phyloP scores from a whole-genome alignment of 2,797 vertebrate species.

The Lutjanus campechanus region DNA sequence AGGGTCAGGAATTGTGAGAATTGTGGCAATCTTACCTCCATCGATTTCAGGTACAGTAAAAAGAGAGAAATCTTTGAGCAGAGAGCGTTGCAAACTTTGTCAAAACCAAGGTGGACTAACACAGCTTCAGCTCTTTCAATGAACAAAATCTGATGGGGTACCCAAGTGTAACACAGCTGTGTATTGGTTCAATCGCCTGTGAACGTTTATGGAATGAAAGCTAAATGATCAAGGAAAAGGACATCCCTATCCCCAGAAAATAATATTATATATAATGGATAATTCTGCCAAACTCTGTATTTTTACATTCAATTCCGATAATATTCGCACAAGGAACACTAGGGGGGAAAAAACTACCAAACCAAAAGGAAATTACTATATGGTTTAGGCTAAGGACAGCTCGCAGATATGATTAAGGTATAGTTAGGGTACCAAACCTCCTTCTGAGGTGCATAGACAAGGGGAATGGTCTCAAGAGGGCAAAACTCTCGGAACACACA shows the following conservation, averaged over 20 bases:
- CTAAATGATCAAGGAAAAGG: background rate
- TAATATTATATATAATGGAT: background rate
- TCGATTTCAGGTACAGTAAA: slow-evolving; percentile 15
- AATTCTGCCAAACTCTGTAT: background rate
- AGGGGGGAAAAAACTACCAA: background rate
- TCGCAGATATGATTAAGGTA: background rate
- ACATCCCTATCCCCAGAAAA: background rate
- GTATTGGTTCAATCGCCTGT: background rate
- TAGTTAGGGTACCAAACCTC: background rate
- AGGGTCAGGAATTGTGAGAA: slow-evolving; percentile 38
- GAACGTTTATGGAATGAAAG: background rate
- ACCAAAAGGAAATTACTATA: background rate
- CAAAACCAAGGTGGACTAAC: background rate
- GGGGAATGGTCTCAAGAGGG: background rate
- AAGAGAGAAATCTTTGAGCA: slow-evolving; percentile 26
- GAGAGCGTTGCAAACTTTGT: background rate
- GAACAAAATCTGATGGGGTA: background rate
- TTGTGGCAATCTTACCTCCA: slow-evolving; percentile 24
- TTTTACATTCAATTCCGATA: too few relatives aligned
- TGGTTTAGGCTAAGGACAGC: background rate
- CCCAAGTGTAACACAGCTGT: background rate
- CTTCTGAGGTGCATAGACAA: background rate
- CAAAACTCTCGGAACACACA: background rate
- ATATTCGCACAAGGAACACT: too few relatives aligned
- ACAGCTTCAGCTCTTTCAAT: slow-evolving; percentile 6